These are phyloP conservation scores for Acronicta aceris DNA, from an alignment of 2,888 invertebrate species.

Conservation along the genomic window DNA sequence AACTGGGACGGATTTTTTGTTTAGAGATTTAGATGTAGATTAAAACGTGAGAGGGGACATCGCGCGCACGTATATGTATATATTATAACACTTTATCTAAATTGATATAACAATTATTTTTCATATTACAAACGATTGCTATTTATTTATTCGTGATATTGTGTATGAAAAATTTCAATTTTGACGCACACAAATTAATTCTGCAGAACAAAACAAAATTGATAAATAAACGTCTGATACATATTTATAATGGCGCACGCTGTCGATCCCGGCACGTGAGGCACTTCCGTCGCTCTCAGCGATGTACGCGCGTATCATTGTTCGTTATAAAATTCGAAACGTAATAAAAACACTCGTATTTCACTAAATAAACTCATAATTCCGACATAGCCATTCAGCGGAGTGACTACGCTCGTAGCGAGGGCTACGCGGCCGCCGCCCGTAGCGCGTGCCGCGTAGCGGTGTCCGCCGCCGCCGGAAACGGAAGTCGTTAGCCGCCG, in stretches of 20 bases:
- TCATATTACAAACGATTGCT: too few species aligned
- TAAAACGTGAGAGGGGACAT: conserved; percentile 18
- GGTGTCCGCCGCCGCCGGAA: conserved; percentile 71
- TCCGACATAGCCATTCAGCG: conserved; percentile 56
- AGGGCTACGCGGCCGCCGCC: conserved; percentile 54
- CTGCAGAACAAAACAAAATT: neutral
- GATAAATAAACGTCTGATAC: conserved; percentile 8
- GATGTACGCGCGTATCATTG: conserved; percentile 41
- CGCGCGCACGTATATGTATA: conserved; percentile 1
- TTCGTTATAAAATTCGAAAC: conserved; percentile 56
- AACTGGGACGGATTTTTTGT: conserved; percentile 46
- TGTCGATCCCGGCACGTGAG: conserved; percentile 8
- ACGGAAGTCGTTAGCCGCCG: conserved; percentile 79
- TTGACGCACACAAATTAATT: neutral
- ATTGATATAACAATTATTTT: conserved; percentile 1
- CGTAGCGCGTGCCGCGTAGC: conserved; percentile 60
- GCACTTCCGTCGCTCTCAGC: conserved; percentile 27
- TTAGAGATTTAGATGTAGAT: conserved; percentile 46
- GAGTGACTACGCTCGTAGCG: conserved; percentile 45
- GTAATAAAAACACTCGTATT: conserved; percentile 69
- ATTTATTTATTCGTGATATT: neutral
- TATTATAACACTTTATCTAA: conserved; percentile 1
- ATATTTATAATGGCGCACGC: neutral
- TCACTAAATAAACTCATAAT: conserved; percentile 66
- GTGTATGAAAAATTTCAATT: neutral